Percentiles rank a stretch among this genome's conserved stretches.
These are phyloP conservation scores for Sebastiscus tertius DNA, from an alignment of 2,797 vertebrate species.

Conservation along the genomic window DNA sequence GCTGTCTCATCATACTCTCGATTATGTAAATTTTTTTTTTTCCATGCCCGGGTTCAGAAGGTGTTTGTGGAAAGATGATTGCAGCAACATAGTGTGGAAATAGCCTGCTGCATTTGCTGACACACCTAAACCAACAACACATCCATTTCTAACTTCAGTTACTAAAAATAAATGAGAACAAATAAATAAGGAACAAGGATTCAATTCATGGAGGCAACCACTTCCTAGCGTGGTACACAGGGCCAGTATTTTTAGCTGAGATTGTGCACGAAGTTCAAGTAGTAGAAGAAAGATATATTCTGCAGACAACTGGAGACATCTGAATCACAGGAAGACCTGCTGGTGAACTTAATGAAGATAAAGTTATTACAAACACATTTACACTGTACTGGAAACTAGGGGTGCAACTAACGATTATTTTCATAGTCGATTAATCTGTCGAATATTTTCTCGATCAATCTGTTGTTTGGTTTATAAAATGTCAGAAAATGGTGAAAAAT, in stretches of 20 bases:
- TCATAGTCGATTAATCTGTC: not conserved
- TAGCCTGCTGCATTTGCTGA: constrained; percentile 52
- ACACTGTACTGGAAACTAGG: not conserved
- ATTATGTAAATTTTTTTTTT: constrained; percentile 2
- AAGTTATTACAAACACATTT: not conserved
- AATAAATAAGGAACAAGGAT: constrained; percentile 77
- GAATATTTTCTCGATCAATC: not conserved
- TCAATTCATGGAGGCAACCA: constrained; percentile 56
- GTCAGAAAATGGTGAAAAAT: not conserved
- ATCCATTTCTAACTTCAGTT: constrained; percentile 58
- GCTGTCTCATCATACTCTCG: not conserved
- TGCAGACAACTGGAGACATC: constrained; percentile 21
- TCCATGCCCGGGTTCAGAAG: constrained; percentile 8
- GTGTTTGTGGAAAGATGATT: constrained; percentile 59
- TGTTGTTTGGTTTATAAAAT: not conserved
- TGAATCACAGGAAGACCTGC: constrained; percentile 4
- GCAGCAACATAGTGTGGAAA: constrained; percentile 59
- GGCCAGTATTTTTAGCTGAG: constrained; percentile 65
- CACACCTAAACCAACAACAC: constrained; percentile 69
- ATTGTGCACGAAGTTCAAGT: constrained; percentile 43
- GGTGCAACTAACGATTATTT: not conserved
- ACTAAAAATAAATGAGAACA: constrained; percentile 77
- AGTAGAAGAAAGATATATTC: constrained; percentile 2
- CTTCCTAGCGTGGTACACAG: constrained; percentile 59
- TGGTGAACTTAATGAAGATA: not conserved